phyloP scores from a whole-genome alignment of 2,113 vertebrate genomes.

The Tichodroma muraria region DNA sequence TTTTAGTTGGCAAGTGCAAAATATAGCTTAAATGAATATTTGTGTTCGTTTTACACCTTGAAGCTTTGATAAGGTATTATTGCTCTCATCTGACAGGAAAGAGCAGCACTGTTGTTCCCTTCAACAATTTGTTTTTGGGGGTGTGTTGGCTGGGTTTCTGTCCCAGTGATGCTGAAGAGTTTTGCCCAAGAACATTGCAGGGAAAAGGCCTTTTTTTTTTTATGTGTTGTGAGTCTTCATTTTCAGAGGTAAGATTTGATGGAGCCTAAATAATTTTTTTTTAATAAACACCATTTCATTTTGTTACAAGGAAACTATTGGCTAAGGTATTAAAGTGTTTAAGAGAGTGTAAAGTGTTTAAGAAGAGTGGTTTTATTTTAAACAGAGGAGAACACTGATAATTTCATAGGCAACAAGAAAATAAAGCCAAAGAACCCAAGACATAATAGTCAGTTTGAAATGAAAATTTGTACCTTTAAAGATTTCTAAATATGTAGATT shows the following conservation, averaged over 20 bases:
- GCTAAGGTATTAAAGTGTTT: neutral
- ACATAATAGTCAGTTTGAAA: neutral
- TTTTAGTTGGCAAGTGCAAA: neutral
- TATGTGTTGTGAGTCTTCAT: neutral
- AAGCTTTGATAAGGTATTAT: neutral
- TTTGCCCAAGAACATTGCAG: neutral
- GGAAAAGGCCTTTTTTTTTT: neutral
- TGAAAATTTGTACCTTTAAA: neutral
- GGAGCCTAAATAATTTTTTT: neutral
- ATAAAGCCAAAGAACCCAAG: neutral
- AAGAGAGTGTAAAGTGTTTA: too few relatives aligned
- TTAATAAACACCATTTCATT: neutral
- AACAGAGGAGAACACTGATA: neutral
- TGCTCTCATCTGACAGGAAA: neutral
- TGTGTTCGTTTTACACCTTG: neutral
- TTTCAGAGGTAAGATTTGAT: neutral
- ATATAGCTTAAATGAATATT: neutral
- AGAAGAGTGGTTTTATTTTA: neutral
- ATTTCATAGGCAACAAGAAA: neutral
- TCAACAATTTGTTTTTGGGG: neutral
- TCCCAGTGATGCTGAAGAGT: neutral
- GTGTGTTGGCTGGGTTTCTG: neutral
- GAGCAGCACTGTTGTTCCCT: neutral
- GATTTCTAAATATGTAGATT: neutral
- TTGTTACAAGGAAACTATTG: neutral